Evolutionary conservation across 1,140 invertebrate species (phyloP).

Genomic region (Temnothorax curvispinosus): DNA sequence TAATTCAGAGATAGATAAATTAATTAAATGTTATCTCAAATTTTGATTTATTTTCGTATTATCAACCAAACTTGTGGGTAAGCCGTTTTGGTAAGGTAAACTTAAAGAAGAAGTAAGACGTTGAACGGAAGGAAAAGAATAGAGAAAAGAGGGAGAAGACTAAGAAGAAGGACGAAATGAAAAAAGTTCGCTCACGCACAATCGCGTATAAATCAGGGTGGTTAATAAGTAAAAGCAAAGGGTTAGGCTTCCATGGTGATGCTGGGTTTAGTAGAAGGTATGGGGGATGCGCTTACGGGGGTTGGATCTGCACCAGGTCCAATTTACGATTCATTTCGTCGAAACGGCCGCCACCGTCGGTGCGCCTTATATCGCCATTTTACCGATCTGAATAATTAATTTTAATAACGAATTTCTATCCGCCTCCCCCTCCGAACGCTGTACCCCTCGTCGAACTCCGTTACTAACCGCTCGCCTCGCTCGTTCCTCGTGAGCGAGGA

Average conservation of each 20-base stretch:
- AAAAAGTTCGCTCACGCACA: conserved; percentile 81
- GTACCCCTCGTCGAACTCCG: conserved; percentile 60
- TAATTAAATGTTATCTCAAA: neutral
- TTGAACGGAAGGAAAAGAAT: conserved; percentile 25
- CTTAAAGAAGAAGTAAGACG: conserved; percentile 51
- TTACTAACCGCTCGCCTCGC: conserved; percentile 61
- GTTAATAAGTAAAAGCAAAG: conserved; percentile 83
- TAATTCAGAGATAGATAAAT: neutral
- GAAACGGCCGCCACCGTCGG: conserved; percentile 81
- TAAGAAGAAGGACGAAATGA: conserved; percentile 77
- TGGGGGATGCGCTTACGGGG: conserved; percentile 77
- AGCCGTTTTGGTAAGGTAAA: neutral
- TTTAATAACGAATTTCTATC: conserved; percentile 84
- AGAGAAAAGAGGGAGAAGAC: neutral
- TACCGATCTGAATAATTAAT: conserved; percentile 85
- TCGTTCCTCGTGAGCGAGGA: conserved; percentile 30
- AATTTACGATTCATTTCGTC: conserved; percentile 85
- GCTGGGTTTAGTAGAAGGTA: conserved; percentile 34
- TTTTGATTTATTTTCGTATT: neutral
- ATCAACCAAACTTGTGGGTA: neutral
- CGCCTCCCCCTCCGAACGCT: conserved; percentile 63
- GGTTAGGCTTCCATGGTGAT: conserved; percentile 74
- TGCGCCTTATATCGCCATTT: conserved; percentile 83
- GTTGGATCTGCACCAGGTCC: conserved; percentile 79
- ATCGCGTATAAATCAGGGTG: conserved; percentile 82